Evolutionary conservation across 2,888 invertebrate genomes (phyloP), one percentile per base, ranked within the genome.

Genomic region (Neelides folsomi): DNA sequence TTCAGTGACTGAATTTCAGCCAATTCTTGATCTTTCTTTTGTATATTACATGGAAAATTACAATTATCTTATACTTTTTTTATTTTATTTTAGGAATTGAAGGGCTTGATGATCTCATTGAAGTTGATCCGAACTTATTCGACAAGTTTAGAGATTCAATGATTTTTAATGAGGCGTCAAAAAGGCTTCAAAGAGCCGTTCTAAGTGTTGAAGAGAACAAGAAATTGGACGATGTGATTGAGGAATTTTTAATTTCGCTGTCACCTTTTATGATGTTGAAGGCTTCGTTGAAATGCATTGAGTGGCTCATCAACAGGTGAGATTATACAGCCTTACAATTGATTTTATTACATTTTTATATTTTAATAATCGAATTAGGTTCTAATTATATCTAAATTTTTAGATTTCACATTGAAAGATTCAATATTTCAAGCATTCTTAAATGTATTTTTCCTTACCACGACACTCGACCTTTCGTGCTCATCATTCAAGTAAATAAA

Each of bases 201-300:
- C 82, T 88, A 67, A 77, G 78, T 35, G 71, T 75, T 36, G 81
- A 83, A 55, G 77, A 81, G 0, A 95, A 95, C 68, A 72, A 79
- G 54, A 77, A 80, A 62, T 71, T 98, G 13, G 77, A 94, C 71
- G 73, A 75, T 38, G 77, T 76, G 3, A 82, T 98, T 18, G 77
- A 79, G 49, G 80, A 80, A 58, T 94, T 95, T 70, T 72, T 97
- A 0, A 70, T 83, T 2, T 75, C 81, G 37, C 64, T 94, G 4
- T 86, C 92, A 1, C 97, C 97, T 0, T 94, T 92, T 69, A 82
- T 97, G 62, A 75, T 89, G 47, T 72, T 92, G 0, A 84, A 83
- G 64, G 78, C 82, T 7, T 79, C 89, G 0, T 89, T 93, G 61
- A 88, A 93, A 73, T 83, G 90, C 1, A 70, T 98, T 44, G 98